Conservation (phyloP, 2,888 invertebrate species). For the Drosophila cognata region DNA sequence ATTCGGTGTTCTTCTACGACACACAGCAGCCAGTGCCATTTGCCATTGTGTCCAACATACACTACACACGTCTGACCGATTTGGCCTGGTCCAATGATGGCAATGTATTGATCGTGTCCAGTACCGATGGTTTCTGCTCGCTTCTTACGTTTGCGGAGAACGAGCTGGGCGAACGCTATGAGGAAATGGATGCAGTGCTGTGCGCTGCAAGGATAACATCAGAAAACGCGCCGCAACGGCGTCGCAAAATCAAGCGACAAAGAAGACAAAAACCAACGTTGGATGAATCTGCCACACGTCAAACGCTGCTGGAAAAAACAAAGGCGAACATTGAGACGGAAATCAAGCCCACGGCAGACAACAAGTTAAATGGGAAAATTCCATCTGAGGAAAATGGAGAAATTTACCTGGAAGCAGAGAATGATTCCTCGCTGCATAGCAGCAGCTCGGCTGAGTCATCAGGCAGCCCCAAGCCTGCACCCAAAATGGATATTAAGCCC, state of each 20-base stretch:
- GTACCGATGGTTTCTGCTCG: constrained; percentile 96
- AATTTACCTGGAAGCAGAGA: constrained; percentile 59
- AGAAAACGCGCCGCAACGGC: constrained; percentile 52
- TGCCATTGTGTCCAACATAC: constrained; percentile 92
- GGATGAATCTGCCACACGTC: constrained; percentile 48
- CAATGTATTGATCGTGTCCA: constrained; percentile 90
- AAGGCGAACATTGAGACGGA: constrained; percentile 32
- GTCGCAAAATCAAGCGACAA: constrained; percentile 60
- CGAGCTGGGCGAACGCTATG: constrained; percentile 89
- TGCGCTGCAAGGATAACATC: constrained; percentile 62
- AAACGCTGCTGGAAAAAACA: constrained; percentile 56
- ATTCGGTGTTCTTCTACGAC: constrained; percentile 94
- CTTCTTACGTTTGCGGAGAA: constrained; percentile 90
- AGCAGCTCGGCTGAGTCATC: constrained; percentile 41
- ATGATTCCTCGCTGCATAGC: constrained; percentile 72
- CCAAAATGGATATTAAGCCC: constrained; percentile 25
- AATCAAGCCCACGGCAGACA: not conserved
- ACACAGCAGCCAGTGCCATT: constrained; percentile 93
- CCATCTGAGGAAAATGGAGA: constrained; percentile 25
- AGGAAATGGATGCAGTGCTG: constrained; percentile 80
- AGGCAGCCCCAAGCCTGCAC: constrained; percentile 34
- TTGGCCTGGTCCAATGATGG: constrained; percentile 95
- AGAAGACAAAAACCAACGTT: constrained; percentile 63
- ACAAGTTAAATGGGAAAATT: constrained; percentile 13
- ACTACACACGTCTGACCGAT: constrained; percentile 95